Evolutionary conservation across 2,113 vertebrate genomes (phyloP).

Genomic region (Barnardius zonarius): DNA sequence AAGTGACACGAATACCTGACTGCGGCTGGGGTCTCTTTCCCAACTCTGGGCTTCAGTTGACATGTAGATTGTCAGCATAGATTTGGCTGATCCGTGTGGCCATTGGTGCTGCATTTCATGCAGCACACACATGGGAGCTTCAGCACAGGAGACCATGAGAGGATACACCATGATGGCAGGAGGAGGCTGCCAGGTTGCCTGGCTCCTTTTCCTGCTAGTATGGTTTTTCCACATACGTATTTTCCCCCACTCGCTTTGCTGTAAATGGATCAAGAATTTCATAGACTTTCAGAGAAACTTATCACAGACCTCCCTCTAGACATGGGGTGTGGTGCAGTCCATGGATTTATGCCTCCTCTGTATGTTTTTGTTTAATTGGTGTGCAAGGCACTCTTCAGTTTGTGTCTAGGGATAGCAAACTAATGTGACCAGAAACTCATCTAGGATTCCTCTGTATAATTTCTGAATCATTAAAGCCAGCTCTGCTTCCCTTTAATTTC

Average conservation of each 20-base stretch:
- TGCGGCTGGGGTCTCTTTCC: not conserved
- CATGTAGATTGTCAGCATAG: not conserved
- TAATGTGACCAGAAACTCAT: not conserved
- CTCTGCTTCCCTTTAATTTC: not conserved
- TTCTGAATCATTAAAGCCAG: not conserved
- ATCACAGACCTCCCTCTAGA: not conserved
- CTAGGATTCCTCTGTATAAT: not conserved
- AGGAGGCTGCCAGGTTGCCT: not conserved
- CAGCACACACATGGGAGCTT: not conserved
- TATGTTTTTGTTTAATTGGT: not conserved
- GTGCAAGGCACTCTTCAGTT: not conserved
- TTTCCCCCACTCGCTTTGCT: not conserved
- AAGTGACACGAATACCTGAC: not conserved
- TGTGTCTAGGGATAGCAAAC: not conserved
- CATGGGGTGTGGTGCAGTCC: not conserved
- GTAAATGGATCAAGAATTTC: not conserved
- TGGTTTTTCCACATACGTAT: not conserved
- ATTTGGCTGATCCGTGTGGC: not conserved
- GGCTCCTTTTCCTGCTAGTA: not conserved
- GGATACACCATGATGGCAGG: not conserved
- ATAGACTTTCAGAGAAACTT: not conserved
- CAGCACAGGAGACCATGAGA: not conserved
- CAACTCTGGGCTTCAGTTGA: not conserved
- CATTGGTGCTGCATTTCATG: not conserved
- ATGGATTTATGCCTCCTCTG: not conserved